Evolutionary conservation across 2,888 invertebrate species (phyloP).

Genomic region (Drosophila anomelani): DNA sequence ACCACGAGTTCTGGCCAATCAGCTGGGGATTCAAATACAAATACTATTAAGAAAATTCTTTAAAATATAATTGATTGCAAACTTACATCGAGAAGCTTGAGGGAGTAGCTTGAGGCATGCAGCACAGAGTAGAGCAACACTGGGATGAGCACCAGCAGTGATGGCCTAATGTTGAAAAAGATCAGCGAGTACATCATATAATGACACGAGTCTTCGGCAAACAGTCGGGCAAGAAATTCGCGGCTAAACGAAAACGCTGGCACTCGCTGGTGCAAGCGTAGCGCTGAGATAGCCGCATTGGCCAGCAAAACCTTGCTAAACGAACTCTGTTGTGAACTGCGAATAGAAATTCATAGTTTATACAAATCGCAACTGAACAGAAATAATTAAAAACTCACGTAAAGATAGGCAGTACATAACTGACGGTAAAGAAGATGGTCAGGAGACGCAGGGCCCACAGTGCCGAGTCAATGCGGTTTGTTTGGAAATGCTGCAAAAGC

Average conservation of each 20-base stretch:
- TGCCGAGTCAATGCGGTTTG: conserved; percentile 94
- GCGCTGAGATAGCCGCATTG: conserved; percentile 97
- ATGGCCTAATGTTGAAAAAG: conserved; percentile 95
- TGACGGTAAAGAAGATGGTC: conserved; percentile 92
- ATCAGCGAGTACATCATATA: conserved; percentile 98
- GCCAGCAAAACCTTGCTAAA: conserved; percentile 96
- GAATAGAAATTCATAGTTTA: not conserved
- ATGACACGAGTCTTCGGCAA: conserved; percentile 97
- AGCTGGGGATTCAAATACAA: conserved; percentile 86
- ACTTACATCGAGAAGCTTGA: conserved; percentile 95
- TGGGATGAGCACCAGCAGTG: conserved; percentile 95
- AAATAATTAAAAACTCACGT: conserved; percentile 87
- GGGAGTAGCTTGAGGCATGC: conserved; percentile 96
- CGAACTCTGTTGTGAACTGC: conserved; percentile 90
- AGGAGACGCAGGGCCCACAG: conserved; percentile 94
- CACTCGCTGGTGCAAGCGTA: conserved; percentile 97
- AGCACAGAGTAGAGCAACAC: conserved; percentile 95
- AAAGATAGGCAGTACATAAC: conserved; percentile 94
- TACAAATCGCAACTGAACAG: rapidly evolving
- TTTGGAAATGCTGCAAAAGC: conserved; percentile 90
- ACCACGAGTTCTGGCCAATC: conserved; percentile 95
- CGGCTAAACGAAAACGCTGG: conserved; percentile 92
- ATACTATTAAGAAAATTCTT: not conserved
- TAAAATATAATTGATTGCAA: not conserved
- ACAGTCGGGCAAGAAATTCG: conserved; percentile 92